Percentiles rank a stretch among this genome's conserved stretches.
These are phyloP conservation scores for Sylvilagus bachmani DNA, from an alignment of 2,113 vertebrate genomes.

Conservation along the genomic window DNA sequence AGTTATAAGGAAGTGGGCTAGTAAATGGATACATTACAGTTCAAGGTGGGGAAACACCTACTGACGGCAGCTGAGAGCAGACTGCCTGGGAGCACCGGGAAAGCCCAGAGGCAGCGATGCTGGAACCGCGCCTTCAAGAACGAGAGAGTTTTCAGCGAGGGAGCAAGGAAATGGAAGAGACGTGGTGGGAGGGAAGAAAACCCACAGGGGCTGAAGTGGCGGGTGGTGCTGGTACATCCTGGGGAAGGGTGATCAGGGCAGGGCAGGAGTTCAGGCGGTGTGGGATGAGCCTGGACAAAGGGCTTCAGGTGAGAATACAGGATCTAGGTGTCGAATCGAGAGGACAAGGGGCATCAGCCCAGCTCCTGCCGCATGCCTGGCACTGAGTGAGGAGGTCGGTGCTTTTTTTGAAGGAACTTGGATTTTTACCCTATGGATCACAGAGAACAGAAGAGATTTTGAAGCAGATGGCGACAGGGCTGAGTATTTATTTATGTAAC, in stretches of 20 bases:
- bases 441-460: not conserved
- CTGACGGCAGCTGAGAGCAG: not conserved
- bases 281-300: not conserved
- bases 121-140: not conserved
- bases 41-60: not conserved
- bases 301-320: not conserved
- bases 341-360: not conserved
- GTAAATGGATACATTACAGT: not conserved
- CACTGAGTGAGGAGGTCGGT: not conserved
- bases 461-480: not conserved
- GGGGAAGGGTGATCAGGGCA: not conserved
- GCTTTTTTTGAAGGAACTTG: not conserved
- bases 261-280: not conserved
- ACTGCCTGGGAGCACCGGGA: constrained; percentile 15
- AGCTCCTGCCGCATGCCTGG: no score
- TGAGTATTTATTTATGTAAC: not conserved
- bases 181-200: not conserved
- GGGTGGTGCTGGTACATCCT: not conserved
- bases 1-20: constrained; percentile 22
- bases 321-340: not conserved
- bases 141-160: constrained; percentile 23
- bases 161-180: not conserved
- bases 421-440: not conserved
- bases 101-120: not conserved
- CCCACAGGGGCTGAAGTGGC: not conserved